These are phyloP conservation scores for Ispidina lecontei DNA, from an alignment of 2,797 vertebrate species.

Conservation along the genomic window DNA sequence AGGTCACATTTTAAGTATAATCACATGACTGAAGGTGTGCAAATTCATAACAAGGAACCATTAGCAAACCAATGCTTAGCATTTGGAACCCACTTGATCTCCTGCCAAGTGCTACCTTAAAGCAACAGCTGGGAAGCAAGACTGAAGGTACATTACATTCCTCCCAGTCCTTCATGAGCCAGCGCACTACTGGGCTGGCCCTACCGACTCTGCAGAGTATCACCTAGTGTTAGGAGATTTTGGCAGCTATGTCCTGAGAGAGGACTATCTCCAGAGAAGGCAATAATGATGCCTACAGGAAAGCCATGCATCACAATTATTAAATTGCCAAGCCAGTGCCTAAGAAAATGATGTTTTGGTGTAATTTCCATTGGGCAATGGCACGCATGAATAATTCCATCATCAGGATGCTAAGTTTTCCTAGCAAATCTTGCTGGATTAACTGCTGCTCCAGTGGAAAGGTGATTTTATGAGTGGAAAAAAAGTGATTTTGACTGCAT, in stretches of 20 bases:
- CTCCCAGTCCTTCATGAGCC: not conserved
- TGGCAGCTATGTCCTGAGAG: not conserved
- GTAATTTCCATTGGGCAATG: not conserved
- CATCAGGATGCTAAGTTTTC: not conserved
- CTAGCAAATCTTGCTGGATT: not conserved
- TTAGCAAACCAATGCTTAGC: not conserved
- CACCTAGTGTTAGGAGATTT: not conserved
- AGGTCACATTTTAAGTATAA: not conserved
- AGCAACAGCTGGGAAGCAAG: not conserved
- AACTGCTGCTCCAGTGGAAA: not conserved
- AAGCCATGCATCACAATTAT: not conserved
- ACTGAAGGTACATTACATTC: not conserved
- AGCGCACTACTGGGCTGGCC: not conserved
- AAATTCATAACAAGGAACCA: slow-evolving; percentile 14
- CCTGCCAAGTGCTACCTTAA: not conserved
- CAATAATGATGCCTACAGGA: not conserved
- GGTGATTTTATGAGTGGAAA: not conserved
- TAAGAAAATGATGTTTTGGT: not conserved
- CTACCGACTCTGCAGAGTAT: not conserved
- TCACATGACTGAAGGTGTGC: slow-evolving; percentile 11
- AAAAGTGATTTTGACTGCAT: not conserved
- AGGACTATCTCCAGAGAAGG: not conserved
- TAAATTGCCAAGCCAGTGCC: not conserved
- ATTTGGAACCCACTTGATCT: not conserved
- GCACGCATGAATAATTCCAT: not conserved